phyloP scores from a whole-genome alignment of 2,113 vertebrate species.

The Podarcis cretensis region DNA sequence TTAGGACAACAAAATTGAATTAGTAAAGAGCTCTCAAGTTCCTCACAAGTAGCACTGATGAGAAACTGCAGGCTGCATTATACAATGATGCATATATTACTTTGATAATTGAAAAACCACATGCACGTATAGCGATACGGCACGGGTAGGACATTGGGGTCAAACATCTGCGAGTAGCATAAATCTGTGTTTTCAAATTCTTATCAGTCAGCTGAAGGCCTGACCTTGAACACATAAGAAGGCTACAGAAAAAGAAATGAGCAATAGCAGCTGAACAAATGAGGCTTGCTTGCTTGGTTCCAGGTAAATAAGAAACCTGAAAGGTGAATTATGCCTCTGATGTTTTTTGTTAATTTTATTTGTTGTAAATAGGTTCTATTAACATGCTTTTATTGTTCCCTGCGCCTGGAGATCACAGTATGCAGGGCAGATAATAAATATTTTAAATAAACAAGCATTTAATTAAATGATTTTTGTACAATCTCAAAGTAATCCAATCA shows the following conservation, averaged over 20 bases:
- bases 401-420: too few relatives aligned
- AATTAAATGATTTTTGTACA: neutral
- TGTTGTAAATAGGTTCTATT: too few relatives aligned
- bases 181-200: neutral
- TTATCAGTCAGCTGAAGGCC: neutral
- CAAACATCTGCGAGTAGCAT: neutral
- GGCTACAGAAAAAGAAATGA: slow-evolving; percentile 5
- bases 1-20: neutral
- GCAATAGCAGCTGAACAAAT: neutral
- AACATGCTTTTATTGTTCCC: too few relatives aligned
- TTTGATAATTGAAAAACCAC: neutral
- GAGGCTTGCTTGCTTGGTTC: neutral
- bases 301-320: neutral
- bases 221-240: neutral
- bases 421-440: neutral
- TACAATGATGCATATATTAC: neutral
- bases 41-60: neutral
- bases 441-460: neutral
- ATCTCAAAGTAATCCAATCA: neutral
- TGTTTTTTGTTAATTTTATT: too few relatives aligned
- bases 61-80: neutral
- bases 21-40: neutral
- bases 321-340: neutral
- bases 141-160: neutral
- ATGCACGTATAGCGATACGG: neutral